Conservation (phyloP, 2,797 vertebrate species). For the Micrastur ruficollis region DNA sequence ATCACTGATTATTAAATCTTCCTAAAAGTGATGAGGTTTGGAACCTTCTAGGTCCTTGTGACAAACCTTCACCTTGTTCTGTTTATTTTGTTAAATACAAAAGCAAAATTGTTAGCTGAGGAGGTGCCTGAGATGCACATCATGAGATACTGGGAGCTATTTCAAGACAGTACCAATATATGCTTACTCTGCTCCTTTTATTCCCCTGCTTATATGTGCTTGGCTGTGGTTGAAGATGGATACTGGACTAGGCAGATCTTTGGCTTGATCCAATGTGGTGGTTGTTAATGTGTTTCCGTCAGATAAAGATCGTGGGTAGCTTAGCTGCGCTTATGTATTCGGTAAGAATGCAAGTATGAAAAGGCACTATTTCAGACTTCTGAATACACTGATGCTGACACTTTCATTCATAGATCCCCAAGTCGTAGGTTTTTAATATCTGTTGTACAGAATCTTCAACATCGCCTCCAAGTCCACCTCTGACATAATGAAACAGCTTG, state of each 20-base stretch:
- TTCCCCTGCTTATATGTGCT: not conserved
- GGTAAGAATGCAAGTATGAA: not conserved
- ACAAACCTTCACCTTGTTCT: not conserved
- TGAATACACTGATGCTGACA: not conserved
- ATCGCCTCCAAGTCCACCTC: not conserved
- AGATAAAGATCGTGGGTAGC: not conserved
- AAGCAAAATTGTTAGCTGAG: not conserved
- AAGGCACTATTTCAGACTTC: not conserved
- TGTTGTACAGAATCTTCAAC: not conserved
- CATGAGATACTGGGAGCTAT: not conserved
- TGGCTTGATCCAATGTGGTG: rapidly evolving
- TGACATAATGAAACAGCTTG: not conserved
- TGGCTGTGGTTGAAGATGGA: not conserved
- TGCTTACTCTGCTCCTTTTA: not conserved
- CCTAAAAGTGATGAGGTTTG: not conserved
- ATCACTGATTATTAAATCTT: not conserved
- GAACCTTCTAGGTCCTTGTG: not conserved
- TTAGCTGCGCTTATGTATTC: not conserved
- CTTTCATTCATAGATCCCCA: not conserved
- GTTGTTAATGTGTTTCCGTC: not conserved
- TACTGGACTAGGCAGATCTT: not conserved
- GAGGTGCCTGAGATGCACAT: not conserved
- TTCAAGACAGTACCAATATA: not conserved
- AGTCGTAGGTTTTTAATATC: not conserved
- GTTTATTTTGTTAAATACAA: not conserved